A percentile compares a stretch with the other conserved stretches of the same genome.
phyloP scores from a whole-genome alignment of 2,888 invertebrate genomes.

The Pegoplata infirma region DNA sequence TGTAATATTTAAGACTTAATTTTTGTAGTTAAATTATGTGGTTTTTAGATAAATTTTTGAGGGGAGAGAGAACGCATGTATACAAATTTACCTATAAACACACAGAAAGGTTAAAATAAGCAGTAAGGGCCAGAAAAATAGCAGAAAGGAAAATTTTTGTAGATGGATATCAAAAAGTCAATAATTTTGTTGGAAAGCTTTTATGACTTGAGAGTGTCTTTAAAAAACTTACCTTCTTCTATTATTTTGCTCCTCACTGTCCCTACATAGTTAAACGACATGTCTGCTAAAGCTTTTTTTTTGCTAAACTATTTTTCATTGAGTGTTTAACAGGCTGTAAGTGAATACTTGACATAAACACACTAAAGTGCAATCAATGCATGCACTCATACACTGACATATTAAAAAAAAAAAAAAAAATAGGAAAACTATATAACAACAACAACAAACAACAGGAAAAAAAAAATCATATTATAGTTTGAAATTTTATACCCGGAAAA shows the following conservation, averaged over 20 bases:
- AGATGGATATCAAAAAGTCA: too few species aligned
- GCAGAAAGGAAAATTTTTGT: too few species aligned
- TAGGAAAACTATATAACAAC: not conserved
- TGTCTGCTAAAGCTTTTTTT: constrained; percentile 4
- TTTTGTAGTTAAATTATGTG: constrained; percentile 22
- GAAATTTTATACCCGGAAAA: constrained; percentile 16
- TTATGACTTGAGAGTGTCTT: too few species aligned
- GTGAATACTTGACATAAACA: constrained; percentile 62
- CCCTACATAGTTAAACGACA: too few species aligned
- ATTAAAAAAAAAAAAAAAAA: constrained; percentile 5
- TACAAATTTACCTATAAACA: not conserved
- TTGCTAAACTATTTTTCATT: constrained; percentile 52
- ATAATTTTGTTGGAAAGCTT: too few species aligned
- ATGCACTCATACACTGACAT: constrained; percentile 19
- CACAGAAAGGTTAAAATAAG: not conserved
- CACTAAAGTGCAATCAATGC: constrained; percentile 52
- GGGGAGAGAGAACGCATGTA: not conserved
- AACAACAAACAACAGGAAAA: constrained; percentile 8
- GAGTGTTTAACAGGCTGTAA: constrained; percentile 61
- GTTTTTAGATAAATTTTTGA: constrained; percentile 17
- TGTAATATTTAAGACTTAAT: not conserved
- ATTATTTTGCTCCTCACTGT: too few species aligned
- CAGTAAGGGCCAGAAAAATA: too few species aligned
- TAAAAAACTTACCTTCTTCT: too few species aligned
- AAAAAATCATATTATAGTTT: constrained; percentile 22